These are phyloP conservation scores for Pseudoatta argentina DNA, from an alignment of 1,140 invertebrate genomes.

Conservation along the genomic window DNA sequence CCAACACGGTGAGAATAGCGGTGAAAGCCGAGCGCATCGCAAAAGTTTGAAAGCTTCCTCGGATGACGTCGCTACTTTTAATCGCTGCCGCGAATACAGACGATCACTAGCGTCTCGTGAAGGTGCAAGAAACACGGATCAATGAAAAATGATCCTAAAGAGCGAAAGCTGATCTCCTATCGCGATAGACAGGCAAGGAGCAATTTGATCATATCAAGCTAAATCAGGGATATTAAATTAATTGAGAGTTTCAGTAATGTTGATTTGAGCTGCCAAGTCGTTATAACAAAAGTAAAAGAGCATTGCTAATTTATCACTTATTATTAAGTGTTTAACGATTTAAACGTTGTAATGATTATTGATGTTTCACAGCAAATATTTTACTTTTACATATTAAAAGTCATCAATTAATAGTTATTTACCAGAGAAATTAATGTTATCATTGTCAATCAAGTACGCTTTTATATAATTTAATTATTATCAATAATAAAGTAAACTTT, in stretches of 20 bases:
- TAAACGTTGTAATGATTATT: background rate
- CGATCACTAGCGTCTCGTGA: slow-evolving; percentile 38
- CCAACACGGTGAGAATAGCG: slow-evolving; percentile 60
- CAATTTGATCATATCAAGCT: slow-evolving; percentile 18
- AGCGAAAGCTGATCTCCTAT: slow-evolving; percentile 62
- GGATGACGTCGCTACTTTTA: slow-evolving; percentile 66
- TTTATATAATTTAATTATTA: background rate
- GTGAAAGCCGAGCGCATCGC: slow-evolving; percentile 66
- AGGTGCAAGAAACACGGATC: slow-evolving; percentile 48
- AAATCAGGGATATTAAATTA: slow-evolving; percentile 17
- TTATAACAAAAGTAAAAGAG: slow-evolving; percentile 21
- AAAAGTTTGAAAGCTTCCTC: slow-evolving; percentile 73
- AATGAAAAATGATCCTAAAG: slow-evolving; percentile 70
- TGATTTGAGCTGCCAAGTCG: background rate
- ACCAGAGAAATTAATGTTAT: background rate
- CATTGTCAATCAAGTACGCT: background rate
- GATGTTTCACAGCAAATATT: background rate
- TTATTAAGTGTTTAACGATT: background rate
- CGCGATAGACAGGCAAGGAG: slow-evolving; percentile 26
- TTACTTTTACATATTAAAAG: background rate
- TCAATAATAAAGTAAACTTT: background rate
- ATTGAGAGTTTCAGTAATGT: slow-evolving; percentile 20
- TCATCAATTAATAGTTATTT: background rate
- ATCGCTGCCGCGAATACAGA: slow-evolving; percentile 49
- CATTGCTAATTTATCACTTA: background rate